Evolutionary conservation across 2,113 vertebrate genomes (phyloP).

Genomic region (Narcine bancroftii): DNA sequence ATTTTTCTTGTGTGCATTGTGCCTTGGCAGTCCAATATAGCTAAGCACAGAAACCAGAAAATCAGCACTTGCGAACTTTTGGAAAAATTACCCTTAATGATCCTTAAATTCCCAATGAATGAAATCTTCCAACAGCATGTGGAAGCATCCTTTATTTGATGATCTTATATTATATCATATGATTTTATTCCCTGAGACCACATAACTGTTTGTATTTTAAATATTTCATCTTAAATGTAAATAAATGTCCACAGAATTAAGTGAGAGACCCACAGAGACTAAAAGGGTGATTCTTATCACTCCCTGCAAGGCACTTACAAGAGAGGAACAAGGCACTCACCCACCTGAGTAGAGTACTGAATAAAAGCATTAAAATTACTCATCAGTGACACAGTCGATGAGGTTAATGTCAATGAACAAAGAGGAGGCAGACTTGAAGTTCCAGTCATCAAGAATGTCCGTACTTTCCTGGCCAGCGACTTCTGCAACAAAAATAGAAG

Average conservation of each 20-base stretch:
- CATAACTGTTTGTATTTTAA: background rate
- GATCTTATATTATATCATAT: background rate
- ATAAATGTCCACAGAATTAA: background rate
- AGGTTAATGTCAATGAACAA: constrained; percentile 25
- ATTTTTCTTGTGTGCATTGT: background rate
- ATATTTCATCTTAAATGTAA: background rate
- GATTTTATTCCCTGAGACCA: background rate
- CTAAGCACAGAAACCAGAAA: background rate
- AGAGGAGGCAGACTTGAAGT: background rate
- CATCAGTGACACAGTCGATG: background rate
- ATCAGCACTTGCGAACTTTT: background rate
- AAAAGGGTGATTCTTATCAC: background rate
- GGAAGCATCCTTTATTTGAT: background rate
- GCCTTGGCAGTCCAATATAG: background rate
- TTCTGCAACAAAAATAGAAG: background rate
- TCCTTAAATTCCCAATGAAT: background rate
- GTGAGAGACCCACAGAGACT: background rate
- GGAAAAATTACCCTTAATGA: background rate
- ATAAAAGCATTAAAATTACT: background rate
- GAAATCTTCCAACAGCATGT: background rate
- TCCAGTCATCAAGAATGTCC: background rate
- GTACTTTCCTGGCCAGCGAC: background rate
- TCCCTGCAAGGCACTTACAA: background rate
- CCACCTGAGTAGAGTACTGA: background rate
- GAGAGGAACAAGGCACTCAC: background rate